Evolutionary conservation across 2,113 vertebrate genomes (phyloP).

Genomic region (Copsychus sechellarum): DNA sequence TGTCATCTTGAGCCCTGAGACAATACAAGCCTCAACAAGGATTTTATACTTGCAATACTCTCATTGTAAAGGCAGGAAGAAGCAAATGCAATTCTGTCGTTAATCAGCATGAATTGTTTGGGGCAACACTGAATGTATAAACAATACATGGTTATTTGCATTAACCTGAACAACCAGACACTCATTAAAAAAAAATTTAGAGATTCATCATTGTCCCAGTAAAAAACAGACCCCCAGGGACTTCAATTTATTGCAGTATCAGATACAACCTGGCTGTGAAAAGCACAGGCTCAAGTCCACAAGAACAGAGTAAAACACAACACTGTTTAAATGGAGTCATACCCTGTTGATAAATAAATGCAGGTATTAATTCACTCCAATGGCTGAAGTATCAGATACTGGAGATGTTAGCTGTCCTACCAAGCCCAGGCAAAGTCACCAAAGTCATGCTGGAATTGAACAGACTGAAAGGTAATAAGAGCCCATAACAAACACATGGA

Average conservation of each 20-base stretch:
- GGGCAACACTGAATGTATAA: neutral
- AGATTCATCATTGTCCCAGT: neutral
- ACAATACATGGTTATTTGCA: neutral
- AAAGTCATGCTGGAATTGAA: neutral
- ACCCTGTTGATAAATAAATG: neutral
- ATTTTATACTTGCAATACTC: neutral
- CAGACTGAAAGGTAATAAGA: neutral
- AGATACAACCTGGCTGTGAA: neutral
- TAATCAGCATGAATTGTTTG: neutral
- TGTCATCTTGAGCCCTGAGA: neutral
- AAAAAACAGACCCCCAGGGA: neutral
- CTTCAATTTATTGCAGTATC: neutral
- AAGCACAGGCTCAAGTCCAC: neutral
- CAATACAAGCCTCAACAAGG: neutral
- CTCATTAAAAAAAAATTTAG: neutral
- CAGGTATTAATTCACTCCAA: neutral
- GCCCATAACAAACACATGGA: neutral
- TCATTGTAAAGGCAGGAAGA: neutral
- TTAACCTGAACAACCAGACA: neutral
- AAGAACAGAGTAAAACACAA: neutral
- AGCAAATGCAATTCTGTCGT: neutral
- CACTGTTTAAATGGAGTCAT: neutral
- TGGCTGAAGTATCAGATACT: neutral
- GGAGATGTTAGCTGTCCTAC: neutral
- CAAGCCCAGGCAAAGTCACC: neutral